Evolutionary conservation across 2,113 vertebrate species (phyloP).

Genomic region (Syrmaticus mikado): DNA sequence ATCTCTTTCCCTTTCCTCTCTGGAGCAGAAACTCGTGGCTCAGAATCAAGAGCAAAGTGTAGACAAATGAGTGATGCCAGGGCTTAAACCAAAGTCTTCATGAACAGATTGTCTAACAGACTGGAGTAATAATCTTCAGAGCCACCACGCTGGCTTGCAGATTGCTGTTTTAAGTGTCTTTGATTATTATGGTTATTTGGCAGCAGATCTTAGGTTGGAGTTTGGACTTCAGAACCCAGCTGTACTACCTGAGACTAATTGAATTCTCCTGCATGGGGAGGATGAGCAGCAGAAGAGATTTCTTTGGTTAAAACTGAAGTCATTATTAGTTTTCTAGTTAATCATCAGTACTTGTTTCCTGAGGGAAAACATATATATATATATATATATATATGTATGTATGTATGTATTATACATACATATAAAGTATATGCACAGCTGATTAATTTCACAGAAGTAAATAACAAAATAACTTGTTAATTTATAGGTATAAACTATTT

Average conservation of each 20-base stretch:
- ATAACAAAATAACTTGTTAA: neutral
- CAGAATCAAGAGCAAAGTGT: slow-evolving; percentile 55
- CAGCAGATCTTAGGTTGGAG: slow-evolving; percentile 47
- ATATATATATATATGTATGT: too few species aligned
- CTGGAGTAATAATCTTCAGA: slow-evolving; percentile 71
- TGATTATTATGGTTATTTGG: slow-evolving; percentile 71
- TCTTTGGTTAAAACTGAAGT: neutral
- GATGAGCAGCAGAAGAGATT: neutral
- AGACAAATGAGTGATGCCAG: slow-evolving; percentile 61
- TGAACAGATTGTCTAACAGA: slow-evolving; percentile 72
- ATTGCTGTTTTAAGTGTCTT: slow-evolving; percentile 68
- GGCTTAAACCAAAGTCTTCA: slow-evolving; percentile 49
- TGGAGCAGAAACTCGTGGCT: slow-evolving; percentile 16
- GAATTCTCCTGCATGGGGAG: slow-evolving; percentile 5
- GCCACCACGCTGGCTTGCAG: slow-evolving; percentile 67
- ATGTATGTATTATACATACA: too few species aligned
- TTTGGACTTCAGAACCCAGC: slow-evolving; percentile 28
- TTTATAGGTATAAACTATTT: neutral
- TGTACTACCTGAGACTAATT: slow-evolving; percentile 31
- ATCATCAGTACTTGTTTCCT: neutral
- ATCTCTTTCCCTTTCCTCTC: neutral
- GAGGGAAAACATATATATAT: too few species aligned
- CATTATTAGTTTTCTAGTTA: neutral
- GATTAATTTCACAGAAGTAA: neutral
- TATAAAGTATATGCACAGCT: neutral